Conservation (phyloP, 2,113 vertebrate species). For the Agapornis roseicollis region DNA sequence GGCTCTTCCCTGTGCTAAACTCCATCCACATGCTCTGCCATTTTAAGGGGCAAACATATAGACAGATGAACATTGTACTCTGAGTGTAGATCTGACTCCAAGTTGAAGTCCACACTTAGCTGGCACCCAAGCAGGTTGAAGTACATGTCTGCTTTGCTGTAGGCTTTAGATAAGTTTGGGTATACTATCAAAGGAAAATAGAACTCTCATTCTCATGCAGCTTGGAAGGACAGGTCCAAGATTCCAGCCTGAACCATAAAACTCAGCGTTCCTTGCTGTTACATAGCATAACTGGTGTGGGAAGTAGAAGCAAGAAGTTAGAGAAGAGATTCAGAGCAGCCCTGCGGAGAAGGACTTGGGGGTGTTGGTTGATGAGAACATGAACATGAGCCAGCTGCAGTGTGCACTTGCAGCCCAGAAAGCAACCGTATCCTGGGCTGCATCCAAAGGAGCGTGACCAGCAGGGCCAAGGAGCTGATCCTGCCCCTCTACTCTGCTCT, state of each 20-base stretch:
- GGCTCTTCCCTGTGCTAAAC: not conserved
- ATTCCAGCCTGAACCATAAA: not conserved
- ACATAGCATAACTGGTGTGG: accelerated
- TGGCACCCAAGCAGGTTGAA: not conserved
- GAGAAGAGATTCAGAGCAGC: too few relatives aligned
- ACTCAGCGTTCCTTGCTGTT: not conserved
- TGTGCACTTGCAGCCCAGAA: too few relatives aligned
- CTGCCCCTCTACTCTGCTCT: too few relatives aligned
- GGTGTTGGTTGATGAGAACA: too few relatives aligned
- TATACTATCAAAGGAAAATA: not conserved
- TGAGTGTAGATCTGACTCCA: not conserved
- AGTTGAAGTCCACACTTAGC: not conserved
- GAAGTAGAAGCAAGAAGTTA: not conserved
- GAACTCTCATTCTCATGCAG: accelerated
- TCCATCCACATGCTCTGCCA: not conserved
- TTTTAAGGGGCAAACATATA: not conserved
- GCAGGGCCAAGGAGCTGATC: too few relatives aligned
- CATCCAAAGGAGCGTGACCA: too few relatives aligned
- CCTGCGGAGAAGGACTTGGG: too few relatives aligned
- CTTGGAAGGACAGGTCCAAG: not conserved
- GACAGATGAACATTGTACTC: not conserved
- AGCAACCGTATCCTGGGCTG: too few relatives aligned
- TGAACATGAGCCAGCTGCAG: too few relatives aligned
- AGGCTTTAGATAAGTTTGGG: not conserved
- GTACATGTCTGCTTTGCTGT: not conserved